Conservation (phyloP, 2,888 invertebrate species). For the Eustalomyia histrio region DNA sequence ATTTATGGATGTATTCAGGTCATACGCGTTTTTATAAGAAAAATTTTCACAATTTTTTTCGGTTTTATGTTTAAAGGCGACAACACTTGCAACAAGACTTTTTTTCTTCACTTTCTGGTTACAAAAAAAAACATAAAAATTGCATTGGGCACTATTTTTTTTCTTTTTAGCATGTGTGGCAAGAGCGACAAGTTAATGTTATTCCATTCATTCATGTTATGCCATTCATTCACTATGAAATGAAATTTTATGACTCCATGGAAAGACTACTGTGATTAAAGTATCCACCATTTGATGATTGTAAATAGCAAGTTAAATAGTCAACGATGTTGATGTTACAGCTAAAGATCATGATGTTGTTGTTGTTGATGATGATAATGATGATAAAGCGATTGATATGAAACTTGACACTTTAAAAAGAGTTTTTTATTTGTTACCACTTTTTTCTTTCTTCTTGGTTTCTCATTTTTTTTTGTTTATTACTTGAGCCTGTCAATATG, state of each 20-base stretch:
- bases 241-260: not conserved
- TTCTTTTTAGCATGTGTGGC: conserved; percentile 36
- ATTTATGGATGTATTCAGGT: conserved; percentile 72
- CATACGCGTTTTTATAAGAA: conserved; percentile 70
- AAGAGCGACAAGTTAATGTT: conserved; percentile 59
- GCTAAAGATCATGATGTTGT: conserved; percentile 30
- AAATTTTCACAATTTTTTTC: conserved; percentile 51
- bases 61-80: conserved; percentile 48
- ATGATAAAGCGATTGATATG: conserved; percentile 69
- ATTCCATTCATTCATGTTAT: too few relatives aligned
- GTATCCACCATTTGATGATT: conserved; percentile 60
- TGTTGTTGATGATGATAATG: conserved; percentile 54
- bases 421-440: conserved; percentile 32
- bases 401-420: conserved; percentile 63
- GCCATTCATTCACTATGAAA: conserved; percentile 33
- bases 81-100: conserved; percentile 48
- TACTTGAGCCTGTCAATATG: conserved; percentile 26
- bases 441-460: not conserved
- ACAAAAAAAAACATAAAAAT: not conserved
- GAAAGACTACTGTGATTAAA: conserved; percentile 45
- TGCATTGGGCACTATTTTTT: not conserved
- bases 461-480: not conserved
- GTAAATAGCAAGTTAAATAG: conserved; percentile 58
- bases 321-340: conserved; percentile 53
- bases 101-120: conserved; percentile 27